Evolutionary conservation across 2,797 vertebrate species (phyloP), one percentile per base, ranked within the genome.

Genomic region (Phylloscopus collybita): DNA sequence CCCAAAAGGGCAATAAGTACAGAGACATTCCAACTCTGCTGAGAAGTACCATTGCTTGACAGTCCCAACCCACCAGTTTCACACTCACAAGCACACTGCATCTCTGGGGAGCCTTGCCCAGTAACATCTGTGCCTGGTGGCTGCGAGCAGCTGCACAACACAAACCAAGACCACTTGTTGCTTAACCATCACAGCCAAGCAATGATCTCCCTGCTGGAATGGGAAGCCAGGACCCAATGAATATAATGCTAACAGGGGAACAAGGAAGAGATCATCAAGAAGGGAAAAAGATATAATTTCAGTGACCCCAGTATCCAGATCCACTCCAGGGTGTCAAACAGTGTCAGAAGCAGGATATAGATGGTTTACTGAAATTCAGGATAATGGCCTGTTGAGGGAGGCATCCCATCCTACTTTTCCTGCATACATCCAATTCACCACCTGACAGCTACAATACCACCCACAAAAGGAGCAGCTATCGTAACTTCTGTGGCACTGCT

Each of bases 231-330:
- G 18, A 50, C 23, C 20, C 30, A 64, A 16, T 0, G 0, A 81
- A 30, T 9, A 11, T 25, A 54, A 26, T 0, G 0, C 11, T 34
- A 34, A 53, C 4, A 32, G 7, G 5, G 13, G 17, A 82, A 53
- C 1, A 8, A 78, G 10, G 15, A 20, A 78, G 42, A 51, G 34
- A 53, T 6, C 45, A 78, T 50, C 21, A 32, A 17, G 27, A 27
- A 45, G 9, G 13, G 13, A 40, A 36, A 86, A 89, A 69, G 11
- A 29, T 54, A 18, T 86, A 2, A 21, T 54, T 9, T 80, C 23
- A 49, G n/a, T n/a, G 18, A 76, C 14, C 7, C 6, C 6, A 38
- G 4, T 64, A 56, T 19, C 25, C 45, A 65, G 36, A 83, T 49
- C 25, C 15, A 17, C 45, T 86, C 20, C 56, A 80, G 20, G 13